phyloP scores from a whole-genome alignment of 2,888 invertebrate genomes.

The Eurytoma adleriae region DNA sequence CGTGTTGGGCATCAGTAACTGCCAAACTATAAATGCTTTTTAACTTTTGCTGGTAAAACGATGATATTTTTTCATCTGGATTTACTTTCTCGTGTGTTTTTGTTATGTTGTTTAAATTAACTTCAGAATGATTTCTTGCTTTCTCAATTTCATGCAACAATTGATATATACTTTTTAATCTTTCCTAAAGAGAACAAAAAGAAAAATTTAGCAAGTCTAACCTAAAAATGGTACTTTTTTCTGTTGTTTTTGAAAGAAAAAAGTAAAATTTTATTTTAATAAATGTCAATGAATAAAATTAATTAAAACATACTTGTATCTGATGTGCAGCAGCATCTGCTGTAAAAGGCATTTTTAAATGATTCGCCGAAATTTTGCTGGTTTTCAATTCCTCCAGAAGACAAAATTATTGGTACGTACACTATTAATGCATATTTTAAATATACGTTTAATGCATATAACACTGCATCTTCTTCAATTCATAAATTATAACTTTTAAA shows the following conservation, averaged over 20 bases:
- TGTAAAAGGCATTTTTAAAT: conserved; percentile 82
- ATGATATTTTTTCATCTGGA: conserved; percentile 77
- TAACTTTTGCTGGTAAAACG: conserved; percentile 83
- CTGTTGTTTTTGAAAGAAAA: neutral
- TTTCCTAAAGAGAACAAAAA: conserved; percentile 80
- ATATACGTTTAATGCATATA: too few species aligned
- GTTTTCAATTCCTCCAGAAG: neutral
- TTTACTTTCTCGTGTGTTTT: conserved; percentile 84
- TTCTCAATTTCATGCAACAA: conserved; percentile 89
- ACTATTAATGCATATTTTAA: too few species aligned
- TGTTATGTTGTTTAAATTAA: conserved; percentile 86
- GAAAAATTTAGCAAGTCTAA: neutral
- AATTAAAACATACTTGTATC: conserved; percentile 77
- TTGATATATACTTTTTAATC: conserved; percentile 86
- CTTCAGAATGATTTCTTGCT: conserved; percentile 87
- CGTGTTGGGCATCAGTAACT: conserved; percentile 88
- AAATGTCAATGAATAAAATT: conserved; percentile 1
- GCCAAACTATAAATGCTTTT: conserved; percentile 89
- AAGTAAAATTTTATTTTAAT: conserved; percentile 26
- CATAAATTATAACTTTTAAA: too few species aligned
- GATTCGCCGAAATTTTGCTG: neutral
- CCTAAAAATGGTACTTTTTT: neutral
- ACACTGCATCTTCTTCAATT: too few species aligned
- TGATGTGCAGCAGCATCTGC: conserved; percentile 87
- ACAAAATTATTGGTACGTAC: neutral